Percentiles rank a stretch among this genome's conserved stretches.
phyloP scores from a whole-genome alignment of 2,888 invertebrate species.

The Mayetiola destructor region DNA sequence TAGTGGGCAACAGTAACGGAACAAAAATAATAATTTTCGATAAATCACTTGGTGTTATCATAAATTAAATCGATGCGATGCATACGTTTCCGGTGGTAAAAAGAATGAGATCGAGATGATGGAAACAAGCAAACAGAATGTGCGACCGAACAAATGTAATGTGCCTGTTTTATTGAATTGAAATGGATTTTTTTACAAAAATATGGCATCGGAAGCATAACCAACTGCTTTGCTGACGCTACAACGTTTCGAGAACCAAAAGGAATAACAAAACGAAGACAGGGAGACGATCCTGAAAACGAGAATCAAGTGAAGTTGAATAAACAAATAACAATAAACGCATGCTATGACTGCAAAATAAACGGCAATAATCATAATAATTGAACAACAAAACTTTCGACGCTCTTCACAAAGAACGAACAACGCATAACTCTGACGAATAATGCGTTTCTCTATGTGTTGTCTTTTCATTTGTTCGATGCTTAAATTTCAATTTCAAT shows the following conservation, averaged over 20 bases:
- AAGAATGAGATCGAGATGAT: background rate
- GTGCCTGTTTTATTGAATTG: background rate
- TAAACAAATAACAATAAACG: constrained; percentile 1
- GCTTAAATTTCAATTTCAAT: too few species aligned
- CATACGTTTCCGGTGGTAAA: background rate
- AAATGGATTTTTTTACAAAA: background rate
- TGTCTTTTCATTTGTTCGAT: too few species aligned
- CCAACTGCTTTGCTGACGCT: too few species aligned
- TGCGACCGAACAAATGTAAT: constrained; percentile 4
- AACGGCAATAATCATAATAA: constrained; percentile 8
- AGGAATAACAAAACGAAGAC: too few species aligned
- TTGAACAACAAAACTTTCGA: too few species aligned
- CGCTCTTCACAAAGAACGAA: too few species aligned
- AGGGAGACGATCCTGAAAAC: background rate
- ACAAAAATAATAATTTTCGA: constrained; percentile 11
- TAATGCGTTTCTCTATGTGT: too few species aligned
- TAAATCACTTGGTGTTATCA: constrained; percentile 8
- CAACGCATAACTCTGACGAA: too few species aligned
- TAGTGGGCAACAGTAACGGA: background rate
- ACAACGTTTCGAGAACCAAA: too few species aligned
- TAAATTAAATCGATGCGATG: constrained; percentile 9
- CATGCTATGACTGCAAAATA: too few species aligned
- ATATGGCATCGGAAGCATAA: background rate
- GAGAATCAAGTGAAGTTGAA: constrained; percentile 6
- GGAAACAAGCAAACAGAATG: background rate